A percentile compares a stretch with the other conserved stretches of the same genome.
Evolutionary conservation across 1,140 invertebrate species (phyloP).

Genomic region (Zeugodacus cucurbitae): DNA sequence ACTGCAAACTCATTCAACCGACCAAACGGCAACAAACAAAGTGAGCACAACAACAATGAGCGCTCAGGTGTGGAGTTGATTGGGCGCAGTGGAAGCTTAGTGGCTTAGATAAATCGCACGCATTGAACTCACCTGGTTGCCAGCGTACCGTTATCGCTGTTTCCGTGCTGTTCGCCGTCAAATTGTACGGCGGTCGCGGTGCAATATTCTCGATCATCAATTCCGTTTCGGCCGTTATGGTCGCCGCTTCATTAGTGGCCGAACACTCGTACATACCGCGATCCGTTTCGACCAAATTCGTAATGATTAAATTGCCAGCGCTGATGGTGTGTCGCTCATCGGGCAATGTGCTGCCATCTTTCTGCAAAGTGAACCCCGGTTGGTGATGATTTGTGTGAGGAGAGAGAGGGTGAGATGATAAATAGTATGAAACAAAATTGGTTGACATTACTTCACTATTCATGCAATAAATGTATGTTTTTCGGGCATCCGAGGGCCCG

Average conservation of each 20-base stretch:
- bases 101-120: background rate
- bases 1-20: slow-evolving; percentile 10
- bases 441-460: background rate
- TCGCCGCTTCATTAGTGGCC: slow-evolving; percentile 92
- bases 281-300: slow-evolving; percentile 84
- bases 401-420: background rate
- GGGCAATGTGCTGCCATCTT: slow-evolving; percentile 80
- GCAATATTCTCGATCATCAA: slow-evolving; percentile 87
- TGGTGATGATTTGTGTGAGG: background rate
- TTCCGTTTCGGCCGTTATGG: slow-evolving; percentile 86
- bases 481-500: background rate
- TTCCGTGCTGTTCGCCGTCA: slow-evolving; percentile 81
- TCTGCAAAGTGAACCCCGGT: slow-evolving; percentile 65
- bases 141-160: slow-evolving; percentile 85
- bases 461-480: background rate
- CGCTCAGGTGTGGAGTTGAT: background rate
- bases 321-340: slow-evolving; percentile 75
- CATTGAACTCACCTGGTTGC: slow-evolving; percentile 73
- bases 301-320: slow-evolving; percentile 89
- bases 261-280: slow-evolving; percentile 92
- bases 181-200: slow-evolving; percentile 91
- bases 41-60: background rate
- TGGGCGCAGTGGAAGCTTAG: background rate
- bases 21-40: background rate
- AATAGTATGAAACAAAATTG: background rate